phyloP scores from a whole-genome alignment of 2,113 vertebrate genomes.

The Periophthalmodon schlosseri region DNA sequence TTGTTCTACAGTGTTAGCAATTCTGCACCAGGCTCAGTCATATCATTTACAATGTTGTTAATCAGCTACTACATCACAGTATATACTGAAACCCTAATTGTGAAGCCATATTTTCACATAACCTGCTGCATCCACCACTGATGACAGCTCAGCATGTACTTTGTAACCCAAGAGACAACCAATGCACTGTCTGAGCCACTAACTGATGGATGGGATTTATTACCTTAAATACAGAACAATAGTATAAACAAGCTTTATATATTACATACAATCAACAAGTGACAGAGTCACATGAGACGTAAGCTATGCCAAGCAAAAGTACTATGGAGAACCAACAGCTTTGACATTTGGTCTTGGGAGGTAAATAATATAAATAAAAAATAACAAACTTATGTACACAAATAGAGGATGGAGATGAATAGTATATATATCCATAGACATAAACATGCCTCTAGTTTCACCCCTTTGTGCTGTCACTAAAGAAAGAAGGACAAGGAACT shows the following conservation, averaged over 20 bases:
- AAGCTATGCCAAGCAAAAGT: background rate
- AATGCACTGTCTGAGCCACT: conserved; percentile 16
- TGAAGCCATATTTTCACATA: background rate
- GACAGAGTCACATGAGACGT: background rate
- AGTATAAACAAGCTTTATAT: background rate
- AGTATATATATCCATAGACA: background rate
- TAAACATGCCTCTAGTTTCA: conserved; percentile 61
- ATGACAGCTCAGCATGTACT: conserved; percentile 14
- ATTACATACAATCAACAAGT: background rate
- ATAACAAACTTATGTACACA: no score
- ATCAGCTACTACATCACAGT: background rate
- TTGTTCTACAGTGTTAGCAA: conserved; percentile 3
- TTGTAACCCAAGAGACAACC: conserved; percentile 21
- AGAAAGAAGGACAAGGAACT: background rate
- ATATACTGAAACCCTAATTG: background rate
- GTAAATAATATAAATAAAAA: background rate
- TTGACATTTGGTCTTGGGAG: background rate
- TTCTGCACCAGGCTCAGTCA: background rate
- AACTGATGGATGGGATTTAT: conserved; percentile 19
- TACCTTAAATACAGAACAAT: background rate
- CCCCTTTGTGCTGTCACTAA: background rate
- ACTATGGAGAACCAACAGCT: background rate
- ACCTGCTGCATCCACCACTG: background rate
- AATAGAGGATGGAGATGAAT: background rate
- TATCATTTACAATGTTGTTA: background rate